Evolutionary conservation across 2,113 vertebrate genomes (phyloP).

Genomic region (Leptobrachium ailaonicum): DNA sequence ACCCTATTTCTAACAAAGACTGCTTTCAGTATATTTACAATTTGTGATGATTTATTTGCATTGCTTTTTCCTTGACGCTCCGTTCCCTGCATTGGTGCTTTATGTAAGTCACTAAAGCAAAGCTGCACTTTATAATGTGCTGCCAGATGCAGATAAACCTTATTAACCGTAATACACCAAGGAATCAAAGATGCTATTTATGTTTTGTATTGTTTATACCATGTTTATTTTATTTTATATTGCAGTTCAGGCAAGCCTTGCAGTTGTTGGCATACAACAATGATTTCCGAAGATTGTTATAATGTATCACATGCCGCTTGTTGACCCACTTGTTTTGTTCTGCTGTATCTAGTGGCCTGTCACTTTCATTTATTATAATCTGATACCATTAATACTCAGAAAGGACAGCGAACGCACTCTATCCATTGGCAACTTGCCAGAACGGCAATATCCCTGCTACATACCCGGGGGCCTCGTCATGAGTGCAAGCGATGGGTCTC

Average conservation of each 20-base stretch:
- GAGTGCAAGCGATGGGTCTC: conserved; percentile 11
- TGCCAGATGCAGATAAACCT: too few species aligned
- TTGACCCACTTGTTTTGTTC: conserved; percentile 38
- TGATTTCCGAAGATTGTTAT: neutral
- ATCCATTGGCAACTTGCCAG: conserved; percentile 36
- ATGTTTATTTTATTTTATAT: too few species aligned
- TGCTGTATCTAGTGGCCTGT: conserved; percentile 31
- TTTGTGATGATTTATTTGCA: too few species aligned
- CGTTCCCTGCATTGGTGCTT: too few species aligned
- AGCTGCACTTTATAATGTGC: too few species aligned
- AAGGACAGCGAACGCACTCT: conserved; percentile 34
- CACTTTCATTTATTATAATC: conserved; percentile 44
- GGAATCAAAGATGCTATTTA: neutral
- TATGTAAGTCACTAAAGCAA: too few species aligned
- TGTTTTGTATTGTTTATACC: too few species aligned
- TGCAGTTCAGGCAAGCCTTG: too few species aligned
- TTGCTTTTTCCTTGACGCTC: too few species aligned
- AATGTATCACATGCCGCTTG: neutral
- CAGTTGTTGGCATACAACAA: too few species aligned
- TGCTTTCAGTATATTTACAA: too few species aligned
- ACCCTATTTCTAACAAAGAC: too few species aligned
- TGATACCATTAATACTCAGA: conserved; percentile 39
- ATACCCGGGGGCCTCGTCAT: conserved; percentile 38
- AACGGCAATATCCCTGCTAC: conserved; percentile 29
- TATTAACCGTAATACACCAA: neutral